Evolutionary conservation across 2,113 vertebrate species (phyloP).

Genomic region (Pygoscelis adeliae): DNA sequence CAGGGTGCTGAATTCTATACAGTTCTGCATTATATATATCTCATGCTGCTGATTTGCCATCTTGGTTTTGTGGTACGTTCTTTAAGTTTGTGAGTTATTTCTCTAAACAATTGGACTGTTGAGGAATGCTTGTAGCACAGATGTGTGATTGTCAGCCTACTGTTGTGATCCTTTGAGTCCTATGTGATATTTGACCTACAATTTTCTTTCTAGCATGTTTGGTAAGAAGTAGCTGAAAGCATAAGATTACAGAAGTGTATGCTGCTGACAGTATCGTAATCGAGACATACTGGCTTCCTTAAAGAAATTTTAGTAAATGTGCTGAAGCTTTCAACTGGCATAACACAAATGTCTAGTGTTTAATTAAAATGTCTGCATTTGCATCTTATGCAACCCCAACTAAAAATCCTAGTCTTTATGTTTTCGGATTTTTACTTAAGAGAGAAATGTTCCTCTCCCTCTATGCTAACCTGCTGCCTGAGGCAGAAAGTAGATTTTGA

Average conservation of each 20-base stretch:
- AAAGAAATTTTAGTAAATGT: background rate
- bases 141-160: background rate
- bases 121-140: background rate
- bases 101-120: background rate
- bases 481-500: background rate
- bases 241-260: background rate
- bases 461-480: background rate
- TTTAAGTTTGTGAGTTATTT: background rate
- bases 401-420: background rate
- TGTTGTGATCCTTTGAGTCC: background rate
- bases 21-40: background rate
- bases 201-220: background rate
- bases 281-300: background rate
- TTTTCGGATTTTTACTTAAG: background rate
- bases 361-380: constrained; percentile 11
- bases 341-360: background rate
- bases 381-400: background rate
- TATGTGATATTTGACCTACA: background rate
- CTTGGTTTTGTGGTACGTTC: background rate
- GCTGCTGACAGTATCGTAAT: background rate
- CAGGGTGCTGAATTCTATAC: background rate
- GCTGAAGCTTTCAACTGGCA: background rate
- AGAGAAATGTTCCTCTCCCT: background rate
- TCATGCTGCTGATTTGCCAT: background rate
- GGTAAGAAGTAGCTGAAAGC: background rate